These are phyloP conservation scores for Athene cunicularia DNA, from an alignment of 2,113 vertebrate species.

Conservation along the genomic window DNA sequence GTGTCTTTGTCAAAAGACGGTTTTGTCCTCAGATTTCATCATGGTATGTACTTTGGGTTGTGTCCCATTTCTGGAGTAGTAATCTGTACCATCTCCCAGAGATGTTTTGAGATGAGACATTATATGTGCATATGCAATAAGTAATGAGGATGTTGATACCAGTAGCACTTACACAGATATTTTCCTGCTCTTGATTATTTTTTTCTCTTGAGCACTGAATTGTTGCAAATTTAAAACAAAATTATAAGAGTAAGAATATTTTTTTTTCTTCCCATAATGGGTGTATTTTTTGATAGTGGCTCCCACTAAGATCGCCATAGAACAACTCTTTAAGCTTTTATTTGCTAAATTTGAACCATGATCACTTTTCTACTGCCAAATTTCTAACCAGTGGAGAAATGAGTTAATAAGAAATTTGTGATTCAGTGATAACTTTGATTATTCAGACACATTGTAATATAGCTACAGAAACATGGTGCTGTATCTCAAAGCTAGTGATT, in stretches of 20 bases:
- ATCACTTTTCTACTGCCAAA: neutral
- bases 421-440: neutral
- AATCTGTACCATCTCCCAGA: neutral
- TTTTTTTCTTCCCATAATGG: neutral
- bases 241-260: neutral
- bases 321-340: neutral
- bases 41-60: neutral
- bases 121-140: neutral
- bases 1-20: neutral
- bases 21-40: neutral
- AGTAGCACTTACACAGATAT: neutral
- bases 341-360: neutral
- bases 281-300: neutral
- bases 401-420: neutral
- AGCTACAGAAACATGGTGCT: neutral
- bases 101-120: neutral
- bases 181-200: neutral
- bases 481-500: neutral
- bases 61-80: neutral
- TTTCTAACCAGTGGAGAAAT: neutral
- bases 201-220: neutral
- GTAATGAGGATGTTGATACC: neutral
- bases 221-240: neutral
- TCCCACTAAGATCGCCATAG: neutral
- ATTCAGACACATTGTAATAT: neutral